A percentile compares a stretch with the other conserved stretches of the same genome.
Evolutionary conservation across 1,140 invertebrate species (phyloP).

Genomic region (Drosophila kurseongensis): DNA sequence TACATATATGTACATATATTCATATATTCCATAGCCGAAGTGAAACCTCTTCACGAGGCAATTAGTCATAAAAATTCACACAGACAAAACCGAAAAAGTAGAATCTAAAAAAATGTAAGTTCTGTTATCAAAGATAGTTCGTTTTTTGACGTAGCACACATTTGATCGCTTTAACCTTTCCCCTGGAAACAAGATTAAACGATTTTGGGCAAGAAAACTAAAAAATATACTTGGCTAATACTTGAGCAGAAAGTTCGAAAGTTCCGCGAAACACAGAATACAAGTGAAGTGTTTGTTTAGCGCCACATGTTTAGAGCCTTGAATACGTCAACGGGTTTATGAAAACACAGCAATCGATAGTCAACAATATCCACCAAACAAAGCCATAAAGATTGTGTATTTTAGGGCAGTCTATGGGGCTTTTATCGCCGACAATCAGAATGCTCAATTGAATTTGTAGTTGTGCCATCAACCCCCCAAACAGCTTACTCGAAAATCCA

Average conservation of each 20-base stretch:
- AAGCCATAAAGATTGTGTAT: constrained; percentile 27
- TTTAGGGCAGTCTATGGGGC: background rate
- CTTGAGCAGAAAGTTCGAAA: background rate
- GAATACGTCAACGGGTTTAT: constrained; percentile 32
- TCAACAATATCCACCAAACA: constrained; percentile 18
- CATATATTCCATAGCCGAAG: constrained; percentile 7
- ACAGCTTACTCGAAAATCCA: constrained; percentile 4
- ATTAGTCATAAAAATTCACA: constrained; percentile 64
- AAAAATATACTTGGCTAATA: constrained; percentile 9
- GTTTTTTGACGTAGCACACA: background rate
- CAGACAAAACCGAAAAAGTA: background rate
- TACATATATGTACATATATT: background rate
- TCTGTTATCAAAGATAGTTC: constrained; percentile 31
- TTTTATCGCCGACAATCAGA: constrained; percentile 19
- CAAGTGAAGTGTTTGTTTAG: constrained; percentile 10
- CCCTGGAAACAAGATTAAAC: background rate
- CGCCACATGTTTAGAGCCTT: background rate
- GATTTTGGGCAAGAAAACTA: background rate
- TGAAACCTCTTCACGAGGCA: constrained; percentile 9
- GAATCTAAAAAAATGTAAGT: constrained; percentile 17
- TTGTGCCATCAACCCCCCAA: background rate
- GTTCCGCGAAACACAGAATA: background rate
- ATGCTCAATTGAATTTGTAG: background rate
- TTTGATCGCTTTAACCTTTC: constrained; percentile 38
- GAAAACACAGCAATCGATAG: constrained; percentile 19